Evolutionary conservation across 1,140 invertebrate species (phyloP).

Genomic region (Dendroctonus valens): DNA sequence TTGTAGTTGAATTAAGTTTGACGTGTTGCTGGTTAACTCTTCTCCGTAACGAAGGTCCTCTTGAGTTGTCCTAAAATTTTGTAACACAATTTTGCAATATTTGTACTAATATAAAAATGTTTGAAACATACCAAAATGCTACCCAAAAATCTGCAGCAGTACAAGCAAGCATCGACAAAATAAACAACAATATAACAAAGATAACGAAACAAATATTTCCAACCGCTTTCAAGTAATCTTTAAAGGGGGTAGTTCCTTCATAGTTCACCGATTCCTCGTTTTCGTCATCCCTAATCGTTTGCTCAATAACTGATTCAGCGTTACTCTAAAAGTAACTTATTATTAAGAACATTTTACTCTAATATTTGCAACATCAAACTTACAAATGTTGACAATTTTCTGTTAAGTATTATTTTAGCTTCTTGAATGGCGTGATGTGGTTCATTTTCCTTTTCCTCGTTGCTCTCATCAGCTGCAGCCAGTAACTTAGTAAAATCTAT

Average conservation of each 20-base stretch:
- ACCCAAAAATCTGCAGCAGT: constrained; percentile 77
- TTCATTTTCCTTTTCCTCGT: constrained; percentile 42
- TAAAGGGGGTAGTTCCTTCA: constrained; percentile 28
- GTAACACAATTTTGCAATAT: constrained; percentile 4
- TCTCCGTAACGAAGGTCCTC: constrained; percentile 35
- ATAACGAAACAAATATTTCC: constrained; percentile 57
- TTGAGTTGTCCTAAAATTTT: constrained; percentile 40
- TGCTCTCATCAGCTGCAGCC: constrained; percentile 46
- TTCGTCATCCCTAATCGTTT: constrained; percentile 26
- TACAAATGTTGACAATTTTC: constrained; percentile 19
- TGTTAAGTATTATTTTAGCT: constrained; percentile 11
- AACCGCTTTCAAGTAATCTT: constrained; percentile 66
- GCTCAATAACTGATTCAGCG: constrained; percentile 22
- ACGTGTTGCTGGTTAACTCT: not conserved
- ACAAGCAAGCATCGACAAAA: constrained; percentile 55
- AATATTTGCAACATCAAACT: not conserved
- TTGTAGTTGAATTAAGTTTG: too few relatives aligned
- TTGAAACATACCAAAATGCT: constrained; percentile 62
- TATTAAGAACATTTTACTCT: not conserved
- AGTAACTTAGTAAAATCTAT: constrained; percentile 59
- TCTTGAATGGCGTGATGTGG: constrained; percentile 20
- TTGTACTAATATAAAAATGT: not conserved
- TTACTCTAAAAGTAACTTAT: constrained; percentile 18
- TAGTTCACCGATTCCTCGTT: constrained; percentile 28
- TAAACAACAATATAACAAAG: constrained; percentile 56